Evolutionary conservation across 2,797 vertebrate species (phyloP).

Genomic region (Hydrolagus colliei): DNA sequence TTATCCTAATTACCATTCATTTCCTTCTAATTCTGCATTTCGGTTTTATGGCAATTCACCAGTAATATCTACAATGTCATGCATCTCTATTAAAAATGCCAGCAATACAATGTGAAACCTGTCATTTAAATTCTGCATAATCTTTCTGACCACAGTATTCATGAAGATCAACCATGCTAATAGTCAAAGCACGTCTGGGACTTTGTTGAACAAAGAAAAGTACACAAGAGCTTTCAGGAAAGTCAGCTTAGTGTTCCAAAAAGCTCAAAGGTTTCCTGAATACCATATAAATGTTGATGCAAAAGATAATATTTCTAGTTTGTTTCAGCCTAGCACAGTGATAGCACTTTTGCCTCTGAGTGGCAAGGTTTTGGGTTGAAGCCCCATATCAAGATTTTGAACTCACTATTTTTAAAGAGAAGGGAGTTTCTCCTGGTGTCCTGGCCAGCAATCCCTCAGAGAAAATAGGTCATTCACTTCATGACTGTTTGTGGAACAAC

Average conservation of each 20-base stretch:
- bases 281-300: not conserved
- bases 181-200: not conserved
- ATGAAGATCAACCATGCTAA: not conserved
- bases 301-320: not conserved
- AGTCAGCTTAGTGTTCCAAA: not conserved
- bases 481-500: too few species aligned
- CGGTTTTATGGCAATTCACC: not conserved
- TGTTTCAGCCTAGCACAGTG: too few species aligned
- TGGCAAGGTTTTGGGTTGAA: too few species aligned
- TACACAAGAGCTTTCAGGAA: not conserved
- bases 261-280: not conserved
- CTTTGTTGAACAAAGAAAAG: not conserved
- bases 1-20: not conserved
- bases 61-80: not conserved
- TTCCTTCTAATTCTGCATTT: not conserved
- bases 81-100: not conserved
- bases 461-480: too few species aligned
- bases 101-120: conserved; percentile 3
- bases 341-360: too few species aligned
- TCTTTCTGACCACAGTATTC: not conserved
- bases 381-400: too few species aligned
- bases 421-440: too few species aligned
- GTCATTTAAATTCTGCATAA: not conserved
- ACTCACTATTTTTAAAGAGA: too few species aligned
- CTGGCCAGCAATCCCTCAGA: too few species aligned